phyloP scores from a whole-genome alignment of 1,140 invertebrate genomes.

The honey bee (Apis mellifera) region DNA sequence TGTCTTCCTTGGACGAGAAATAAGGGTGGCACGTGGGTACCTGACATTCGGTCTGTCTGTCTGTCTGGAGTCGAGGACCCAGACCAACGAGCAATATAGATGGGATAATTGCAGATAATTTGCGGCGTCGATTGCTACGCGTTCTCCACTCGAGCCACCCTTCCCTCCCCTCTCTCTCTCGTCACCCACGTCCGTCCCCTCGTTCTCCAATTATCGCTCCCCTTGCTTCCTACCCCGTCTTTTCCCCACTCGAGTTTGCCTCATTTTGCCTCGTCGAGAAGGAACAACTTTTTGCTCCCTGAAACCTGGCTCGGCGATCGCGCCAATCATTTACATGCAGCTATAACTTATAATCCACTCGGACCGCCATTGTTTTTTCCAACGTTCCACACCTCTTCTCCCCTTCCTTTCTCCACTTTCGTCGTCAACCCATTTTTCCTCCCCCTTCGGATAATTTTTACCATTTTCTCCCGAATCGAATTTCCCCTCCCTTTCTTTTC shows the following conservation, averaged over 20 bases:
- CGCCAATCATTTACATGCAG: conserved; percentile 47
- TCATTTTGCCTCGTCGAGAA: conserved; percentile 58
- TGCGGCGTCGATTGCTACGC: conserved; percentile 68
- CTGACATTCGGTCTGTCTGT: conserved; percentile 53
- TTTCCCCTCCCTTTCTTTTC: too few relatives aligned
- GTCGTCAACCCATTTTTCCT: too few relatives aligned
- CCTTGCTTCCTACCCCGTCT: conserved; percentile 55
- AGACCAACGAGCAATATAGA: conserved; percentile 63
- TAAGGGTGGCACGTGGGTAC: conserved; percentile 36
- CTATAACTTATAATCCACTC: conserved; percentile 44
- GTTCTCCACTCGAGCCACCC: conserved; percentile 63
- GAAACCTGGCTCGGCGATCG: conserved; percentile 30
- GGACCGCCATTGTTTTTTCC: conserved; percentile 35
- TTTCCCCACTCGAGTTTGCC: conserved; percentile 43
- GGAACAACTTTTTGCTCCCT: conserved; percentile 48
- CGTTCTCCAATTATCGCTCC: conserved; percentile 65
- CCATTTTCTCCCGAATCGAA: too few relatives aligned
- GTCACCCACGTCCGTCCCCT: conserved; percentile 50
- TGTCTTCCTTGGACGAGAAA: conserved; percentile 11
- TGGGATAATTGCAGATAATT: conserved; percentile 71
- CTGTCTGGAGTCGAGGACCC: conserved; percentile 54
- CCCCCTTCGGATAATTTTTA: too few relatives aligned
- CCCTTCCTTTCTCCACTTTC: too few relatives aligned
- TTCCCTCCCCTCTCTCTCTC: conserved; percentile 59
- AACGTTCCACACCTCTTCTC: too few relatives aligned